Percentiles rank a stretch among this genome's conserved stretches.
phyloP scores from a whole-genome alignment of 1,140 invertebrate species.

The Apis cerana region DNA sequence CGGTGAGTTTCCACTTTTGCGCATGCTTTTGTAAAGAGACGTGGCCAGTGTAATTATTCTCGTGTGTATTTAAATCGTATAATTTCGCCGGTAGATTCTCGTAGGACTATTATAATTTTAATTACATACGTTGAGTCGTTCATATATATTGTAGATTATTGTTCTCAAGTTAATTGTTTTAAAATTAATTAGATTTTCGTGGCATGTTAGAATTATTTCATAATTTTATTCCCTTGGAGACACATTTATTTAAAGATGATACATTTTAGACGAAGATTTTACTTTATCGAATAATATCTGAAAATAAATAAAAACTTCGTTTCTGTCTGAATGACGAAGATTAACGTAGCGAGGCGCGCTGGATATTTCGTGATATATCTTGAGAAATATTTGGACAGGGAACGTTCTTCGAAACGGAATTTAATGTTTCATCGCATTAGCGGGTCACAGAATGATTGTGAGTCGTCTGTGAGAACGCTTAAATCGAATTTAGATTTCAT shows the following conservation, averaged over 20 bases:
- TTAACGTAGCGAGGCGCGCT: background rate
- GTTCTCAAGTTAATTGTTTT: too few species aligned
- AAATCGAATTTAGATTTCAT: too few species aligned
- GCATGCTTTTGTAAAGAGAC: background rate
- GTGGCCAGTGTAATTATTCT: background rate
- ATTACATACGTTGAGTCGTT: background rate
- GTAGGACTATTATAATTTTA: background rate
- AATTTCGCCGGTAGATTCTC: too few species aligned
- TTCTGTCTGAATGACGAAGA: background rate
- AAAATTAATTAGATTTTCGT: too few species aligned
- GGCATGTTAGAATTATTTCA: too few species aligned
- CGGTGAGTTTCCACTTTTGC: constrained; percentile 81
- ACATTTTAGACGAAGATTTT: background rate
- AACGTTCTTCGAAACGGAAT: constrained; percentile 18
- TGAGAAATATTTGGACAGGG: background rate
- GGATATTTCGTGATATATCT: constrained; percentile 19
- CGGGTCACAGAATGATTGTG: background rate
- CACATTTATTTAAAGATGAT: too few species aligned
- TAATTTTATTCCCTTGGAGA: too few species aligned
- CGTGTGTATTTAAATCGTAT: too few species aligned
- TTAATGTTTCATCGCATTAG: constrained; percentile 36
- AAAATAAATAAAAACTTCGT: background rate
- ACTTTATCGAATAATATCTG: background rate
- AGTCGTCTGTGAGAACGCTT: too few species aligned
- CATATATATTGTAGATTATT: too few species aligned